Percentiles rank a stretch among this genome's conserved stretches.
Evolutionary conservation across 2,797 vertebrate genomes (phyloP).

Genomic region (Cyprinodon diabolis): DNA sequence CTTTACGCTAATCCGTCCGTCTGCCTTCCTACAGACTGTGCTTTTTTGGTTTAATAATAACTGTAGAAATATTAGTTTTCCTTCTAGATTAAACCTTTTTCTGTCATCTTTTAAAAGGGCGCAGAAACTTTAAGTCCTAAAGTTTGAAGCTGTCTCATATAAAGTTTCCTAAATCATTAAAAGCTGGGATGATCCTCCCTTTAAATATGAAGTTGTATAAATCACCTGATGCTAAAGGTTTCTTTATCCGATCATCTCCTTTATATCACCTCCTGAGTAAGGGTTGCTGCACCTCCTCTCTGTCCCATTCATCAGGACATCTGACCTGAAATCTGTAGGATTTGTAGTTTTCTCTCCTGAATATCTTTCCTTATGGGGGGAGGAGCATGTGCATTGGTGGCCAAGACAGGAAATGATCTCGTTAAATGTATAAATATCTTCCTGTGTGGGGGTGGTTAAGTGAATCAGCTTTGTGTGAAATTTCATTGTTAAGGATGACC

Average conservation of each 20-base stretch:
- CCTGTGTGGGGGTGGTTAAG: not conserved
- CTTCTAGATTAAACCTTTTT: not conserved
- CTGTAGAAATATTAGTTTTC: not conserved
- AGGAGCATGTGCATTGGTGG: not conserved
- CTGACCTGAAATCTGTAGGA: not conserved
- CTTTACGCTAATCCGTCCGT: not conserved
- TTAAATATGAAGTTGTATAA: not conserved
- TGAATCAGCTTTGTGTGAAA: conserved; percentile 8
- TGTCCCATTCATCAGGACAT: not conserved
- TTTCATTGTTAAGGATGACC: conserved; percentile 2
- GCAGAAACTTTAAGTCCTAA: not conserved
- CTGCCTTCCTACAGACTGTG: not conserved
- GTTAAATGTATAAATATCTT: conserved; percentile 9
- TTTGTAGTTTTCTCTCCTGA: not conserved
- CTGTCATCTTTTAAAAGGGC: not conserved
- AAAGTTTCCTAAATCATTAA: not conserved
- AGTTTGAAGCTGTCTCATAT: not conserved
- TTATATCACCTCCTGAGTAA: not conserved
- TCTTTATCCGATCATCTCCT: not conserved
- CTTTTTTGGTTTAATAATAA: not conserved
- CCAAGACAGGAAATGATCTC: not conserved
- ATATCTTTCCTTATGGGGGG: not conserved
- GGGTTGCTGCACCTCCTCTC: not conserved
- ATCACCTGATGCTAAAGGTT: not conserved
- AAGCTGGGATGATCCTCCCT: not conserved